phyloP scores from a whole-genome alignment of 1,140 invertebrate genomes.

The Eupristina koningsbergeri region DNA sequence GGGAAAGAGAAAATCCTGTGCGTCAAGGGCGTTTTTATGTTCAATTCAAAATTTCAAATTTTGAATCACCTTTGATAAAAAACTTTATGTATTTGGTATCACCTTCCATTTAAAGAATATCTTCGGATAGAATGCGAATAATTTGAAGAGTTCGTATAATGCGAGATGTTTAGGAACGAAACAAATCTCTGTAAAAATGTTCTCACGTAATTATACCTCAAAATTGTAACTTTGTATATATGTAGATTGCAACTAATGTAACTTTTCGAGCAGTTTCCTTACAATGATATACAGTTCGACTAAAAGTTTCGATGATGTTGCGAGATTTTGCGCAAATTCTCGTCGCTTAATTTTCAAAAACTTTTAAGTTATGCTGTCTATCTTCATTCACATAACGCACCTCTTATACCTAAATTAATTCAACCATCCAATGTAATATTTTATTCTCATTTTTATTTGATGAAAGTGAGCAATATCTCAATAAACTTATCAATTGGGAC shows the following conservation, averaged over 20 bases:
- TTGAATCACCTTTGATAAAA: too few species aligned
- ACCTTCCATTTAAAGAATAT: background rate
- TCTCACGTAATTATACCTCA: constrained; percentile 19
- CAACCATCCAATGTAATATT: background rate
- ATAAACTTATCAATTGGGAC: background rate
- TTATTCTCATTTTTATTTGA: background rate
- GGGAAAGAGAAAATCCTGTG: too few species aligned
- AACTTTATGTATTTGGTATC: background rate
- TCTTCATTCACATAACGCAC: background rate
- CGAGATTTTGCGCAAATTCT: background rate
- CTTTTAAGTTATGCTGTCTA: background rate
- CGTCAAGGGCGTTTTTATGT: too few species aligned
- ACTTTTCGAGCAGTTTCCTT: too few species aligned
- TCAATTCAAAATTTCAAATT: too few species aligned
- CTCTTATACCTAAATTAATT: background rate
- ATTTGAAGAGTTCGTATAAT: background rate
- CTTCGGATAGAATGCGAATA: background rate
- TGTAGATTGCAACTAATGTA: too few species aligned
- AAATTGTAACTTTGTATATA: too few species aligned
- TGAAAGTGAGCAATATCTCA: background rate
- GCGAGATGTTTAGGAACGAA: background rate
- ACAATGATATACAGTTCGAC: background rate
- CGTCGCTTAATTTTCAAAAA: background rate
- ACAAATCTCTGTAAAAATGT: constrained; percentile 11
- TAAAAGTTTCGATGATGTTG: constrained; percentile 26